Percentiles rank a stretch among this genome's conserved stretches.
phyloP scores from a whole-genome alignment of 1,140 invertebrate genomes.

The Maconellicoccus hirsutus region DNA sequence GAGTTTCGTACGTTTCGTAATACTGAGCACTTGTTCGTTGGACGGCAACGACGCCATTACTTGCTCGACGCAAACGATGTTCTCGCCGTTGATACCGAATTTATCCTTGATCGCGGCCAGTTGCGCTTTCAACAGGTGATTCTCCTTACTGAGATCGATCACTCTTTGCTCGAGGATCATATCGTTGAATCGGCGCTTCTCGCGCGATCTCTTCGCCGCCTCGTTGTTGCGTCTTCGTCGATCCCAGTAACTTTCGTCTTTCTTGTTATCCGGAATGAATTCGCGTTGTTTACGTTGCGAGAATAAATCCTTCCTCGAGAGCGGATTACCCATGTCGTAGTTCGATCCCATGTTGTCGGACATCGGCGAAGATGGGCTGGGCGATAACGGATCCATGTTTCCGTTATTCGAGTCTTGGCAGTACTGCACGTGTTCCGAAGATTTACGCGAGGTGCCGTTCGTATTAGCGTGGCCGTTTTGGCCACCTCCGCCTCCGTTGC shows the following conservation, averaged over 20 bases:
- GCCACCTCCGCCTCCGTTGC: background rate
- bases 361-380: constrained; percentile 25
- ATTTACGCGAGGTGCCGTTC: constrained; percentile 28
- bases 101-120: constrained; percentile 85
- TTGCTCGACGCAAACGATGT: constrained; percentile 72
- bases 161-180: constrained; percentile 92
- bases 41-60: constrained; percentile 70
- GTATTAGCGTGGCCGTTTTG: constrained; percentile 26
- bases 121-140: constrained; percentile 83
- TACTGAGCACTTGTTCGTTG: constrained; percentile 66
- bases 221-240: constrained; percentile 88
- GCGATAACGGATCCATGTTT: constrained; percentile 23
- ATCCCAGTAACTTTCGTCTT: constrained; percentile 97
- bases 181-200: constrained; percentile 91
- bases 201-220: constrained; percentile 83
- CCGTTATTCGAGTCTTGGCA: constrained; percentile 30
- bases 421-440: constrained; percentile 30
- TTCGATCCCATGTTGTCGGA: constrained; percentile 33
- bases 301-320: constrained; percentile 55
- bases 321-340: constrained; percentile 40
- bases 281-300: constrained; percentile 85
- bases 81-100: constrained; percentile 78
- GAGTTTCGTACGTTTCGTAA: constrained; percentile 67
- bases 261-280: constrained; percentile 93
- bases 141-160: constrained; percentile 87